Conservation (phyloP, 2,888 invertebrate genomes). For the Drosophila subquinaria region DNA sequence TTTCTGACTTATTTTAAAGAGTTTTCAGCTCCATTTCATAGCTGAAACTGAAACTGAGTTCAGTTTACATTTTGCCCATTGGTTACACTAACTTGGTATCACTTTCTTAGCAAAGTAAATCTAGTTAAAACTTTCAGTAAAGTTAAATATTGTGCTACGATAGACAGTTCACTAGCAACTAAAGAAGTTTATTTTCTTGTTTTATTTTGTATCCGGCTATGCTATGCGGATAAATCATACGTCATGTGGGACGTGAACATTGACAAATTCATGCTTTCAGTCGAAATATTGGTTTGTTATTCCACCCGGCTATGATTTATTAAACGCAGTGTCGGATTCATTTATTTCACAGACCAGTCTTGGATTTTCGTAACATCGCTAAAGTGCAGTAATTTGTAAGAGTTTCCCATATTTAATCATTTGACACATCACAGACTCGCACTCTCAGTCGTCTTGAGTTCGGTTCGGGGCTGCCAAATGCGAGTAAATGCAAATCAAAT, state of each 20-base stretch:
- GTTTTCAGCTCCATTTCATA: constrained; percentile 14
- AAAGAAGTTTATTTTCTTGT: neutral
- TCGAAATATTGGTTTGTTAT: constrained; percentile 35
- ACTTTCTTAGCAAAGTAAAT: constrained; percentile 14
- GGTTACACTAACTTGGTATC: neutral
- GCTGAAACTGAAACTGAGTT: neutral
- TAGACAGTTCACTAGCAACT: neutral
- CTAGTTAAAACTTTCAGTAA: constrained; percentile 25
- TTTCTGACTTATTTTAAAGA: constrained; percentile 1
- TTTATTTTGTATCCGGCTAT: neutral
- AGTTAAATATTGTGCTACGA: constrained; percentile 21
- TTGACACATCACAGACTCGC: neutral
- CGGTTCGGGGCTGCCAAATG: neutral
- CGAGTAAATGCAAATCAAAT: constrained; percentile 36
- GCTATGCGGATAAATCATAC: constrained; percentile 30
- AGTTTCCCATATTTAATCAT: constrained; percentile 21
- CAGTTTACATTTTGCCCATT: neutral
- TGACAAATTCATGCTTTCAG: constrained; percentile 39
- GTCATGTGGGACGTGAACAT: constrained; percentile 37
- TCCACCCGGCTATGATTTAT: constrained; percentile 39
- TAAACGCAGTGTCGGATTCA: constrained; percentile 23
- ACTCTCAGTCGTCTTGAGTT: neutral
- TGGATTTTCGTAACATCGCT: neutral
- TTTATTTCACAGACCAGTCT: constrained; percentile 8
- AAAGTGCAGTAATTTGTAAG: constrained; percentile 32